Conservation (phyloP, 92 coral and sea anemone species). For the Zoanthus sociatus region DNA sequence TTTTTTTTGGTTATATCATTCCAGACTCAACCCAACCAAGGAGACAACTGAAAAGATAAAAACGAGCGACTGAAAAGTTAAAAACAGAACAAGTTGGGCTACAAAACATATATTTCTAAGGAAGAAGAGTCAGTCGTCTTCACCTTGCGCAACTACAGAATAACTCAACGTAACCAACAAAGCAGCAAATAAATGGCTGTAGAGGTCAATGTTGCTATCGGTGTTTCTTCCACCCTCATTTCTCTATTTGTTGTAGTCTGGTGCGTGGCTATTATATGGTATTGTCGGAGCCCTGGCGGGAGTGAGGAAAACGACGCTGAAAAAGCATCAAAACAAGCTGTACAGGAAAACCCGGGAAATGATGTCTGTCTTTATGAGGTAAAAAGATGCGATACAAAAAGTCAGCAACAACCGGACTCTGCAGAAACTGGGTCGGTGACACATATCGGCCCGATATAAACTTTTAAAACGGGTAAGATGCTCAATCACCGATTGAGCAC, state of each 20-base stretch:
- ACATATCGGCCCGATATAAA: not conserved
- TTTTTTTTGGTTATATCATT: too few species aligned
- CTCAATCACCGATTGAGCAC: not conserved
- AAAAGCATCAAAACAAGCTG: not conserved
- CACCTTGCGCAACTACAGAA: too few species aligned
- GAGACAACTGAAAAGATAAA: too few species aligned
- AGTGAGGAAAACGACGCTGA: not conserved
- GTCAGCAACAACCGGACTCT: not conserved
- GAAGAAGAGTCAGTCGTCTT: too few species aligned
- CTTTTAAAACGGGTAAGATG: not conserved
- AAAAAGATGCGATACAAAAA: not conserved
- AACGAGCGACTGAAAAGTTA: too few species aligned
- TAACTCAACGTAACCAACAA: not conserved
- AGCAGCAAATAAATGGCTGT: constrained; percentile 46
- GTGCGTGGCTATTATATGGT: constrained; percentile 52
- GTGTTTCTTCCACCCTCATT: constrained; percentile 67
- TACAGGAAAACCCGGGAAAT: constrained; percentile 38
- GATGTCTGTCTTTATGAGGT: not conserved
- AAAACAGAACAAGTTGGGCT: too few species aligned
- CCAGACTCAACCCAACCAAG: too few species aligned
- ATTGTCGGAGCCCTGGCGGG: constrained; percentile 24
- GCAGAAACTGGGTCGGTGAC: constrained; percentile 6
- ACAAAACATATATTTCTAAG: too few species aligned
- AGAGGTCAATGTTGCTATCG: constrained; percentile 71
- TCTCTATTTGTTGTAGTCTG: constrained; percentile 62